Conservation (phyloP, 2,113 vertebrate species). For the Emydocephalus ijimae region DNA sequence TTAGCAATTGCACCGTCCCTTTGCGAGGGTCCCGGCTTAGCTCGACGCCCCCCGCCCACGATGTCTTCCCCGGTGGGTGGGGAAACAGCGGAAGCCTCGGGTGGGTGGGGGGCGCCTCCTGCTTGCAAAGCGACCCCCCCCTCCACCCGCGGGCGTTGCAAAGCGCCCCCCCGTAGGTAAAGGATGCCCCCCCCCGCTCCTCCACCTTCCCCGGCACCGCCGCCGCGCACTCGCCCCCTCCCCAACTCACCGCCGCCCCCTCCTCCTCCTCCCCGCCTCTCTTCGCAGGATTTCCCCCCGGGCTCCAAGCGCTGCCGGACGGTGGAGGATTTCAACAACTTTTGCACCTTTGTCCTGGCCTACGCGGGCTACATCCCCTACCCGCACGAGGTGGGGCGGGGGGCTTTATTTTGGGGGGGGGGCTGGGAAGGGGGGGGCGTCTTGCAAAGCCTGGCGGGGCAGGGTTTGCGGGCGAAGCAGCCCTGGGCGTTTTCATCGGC, state of each 20-base stretch:
- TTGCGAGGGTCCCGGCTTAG: background rate
- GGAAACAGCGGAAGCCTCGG: background rate
- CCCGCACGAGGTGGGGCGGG: constrained; percentile 83
- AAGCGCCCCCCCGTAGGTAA: background rate
- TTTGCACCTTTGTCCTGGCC: constrained; percentile 94
- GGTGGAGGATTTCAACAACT: constrained; percentile 96
- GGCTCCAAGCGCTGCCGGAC: constrained; percentile 81
- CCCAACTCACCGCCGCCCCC: too few relatives aligned
- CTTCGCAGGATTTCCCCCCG: constrained; percentile 79
- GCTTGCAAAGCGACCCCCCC: background rate
- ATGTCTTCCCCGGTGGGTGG: background rate
- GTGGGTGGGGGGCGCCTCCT: background rate
- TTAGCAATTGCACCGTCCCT: background rate
- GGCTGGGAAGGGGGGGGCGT: accelerated
- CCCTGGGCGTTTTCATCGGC: background rate
- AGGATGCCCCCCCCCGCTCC: background rate
- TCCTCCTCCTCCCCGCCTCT: background rate
- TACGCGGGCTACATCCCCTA: constrained; percentile 96
- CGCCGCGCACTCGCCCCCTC: background rate
- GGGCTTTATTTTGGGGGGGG: too few relatives aligned
- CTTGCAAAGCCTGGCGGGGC: background rate
- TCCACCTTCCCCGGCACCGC: background rate
- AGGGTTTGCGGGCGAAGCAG: background rate
- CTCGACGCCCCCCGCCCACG: background rate
- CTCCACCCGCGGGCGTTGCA: background rate